Base-by-base conservation (phyloP, 2,888 invertebrate genomes). In the Sinhomidia bicolor region DNA sequence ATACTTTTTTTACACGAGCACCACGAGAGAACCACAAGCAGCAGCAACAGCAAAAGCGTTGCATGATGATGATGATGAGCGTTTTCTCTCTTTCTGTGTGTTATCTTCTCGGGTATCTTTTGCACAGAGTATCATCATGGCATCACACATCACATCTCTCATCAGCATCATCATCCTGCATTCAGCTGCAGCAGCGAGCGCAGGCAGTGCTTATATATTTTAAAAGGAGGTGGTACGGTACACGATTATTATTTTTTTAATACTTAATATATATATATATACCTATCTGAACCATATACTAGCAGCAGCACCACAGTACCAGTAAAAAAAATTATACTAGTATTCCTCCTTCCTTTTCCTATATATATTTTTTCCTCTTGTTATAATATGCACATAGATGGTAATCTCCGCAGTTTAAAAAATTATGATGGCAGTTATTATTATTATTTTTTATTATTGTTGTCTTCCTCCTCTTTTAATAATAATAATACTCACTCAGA, bases 361-460 rank as follows among this genome's bases (percentile, higher is more conserved):
- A n/a, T n/a, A 2, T 20, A 7, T 20, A 26, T 23, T 23, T 60
- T 60, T 20, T 60, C 12, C 23, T 60, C 54, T 32, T 65, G 29
- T 7, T 68, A 12, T 14, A 57, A 54, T 85, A 54, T 81, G 74
- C 14, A 60, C 86, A 71, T 71, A 87, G 87, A 87, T 87, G 76
- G 81, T 87, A 87, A 87, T 87, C 87, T 87, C 81, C 76, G 60
- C 81, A 76, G 60, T 71, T 81, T 86, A 71, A 0, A 36, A 86
- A 86, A 86, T 76, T 76, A 76, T 80, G 74, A 81, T 76, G 74
- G 62, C 47, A 81, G 71, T 80, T 54, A 76, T 76, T 79, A 51
- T 76, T 74, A 29, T 76, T 71, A n/a, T n/a, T n/a, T n/a, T n/a
- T n/a, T n/a, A n/a, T n/a, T n/a, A n/a, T n/a, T n/a, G 71, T 36